Percentiles rank a stretch among this genome's conserved stretches.
Evolutionary conservation across 2,113 vertebrate genomes (phyloP).

Genomic region (Pyxicephalus adspersus): DNA sequence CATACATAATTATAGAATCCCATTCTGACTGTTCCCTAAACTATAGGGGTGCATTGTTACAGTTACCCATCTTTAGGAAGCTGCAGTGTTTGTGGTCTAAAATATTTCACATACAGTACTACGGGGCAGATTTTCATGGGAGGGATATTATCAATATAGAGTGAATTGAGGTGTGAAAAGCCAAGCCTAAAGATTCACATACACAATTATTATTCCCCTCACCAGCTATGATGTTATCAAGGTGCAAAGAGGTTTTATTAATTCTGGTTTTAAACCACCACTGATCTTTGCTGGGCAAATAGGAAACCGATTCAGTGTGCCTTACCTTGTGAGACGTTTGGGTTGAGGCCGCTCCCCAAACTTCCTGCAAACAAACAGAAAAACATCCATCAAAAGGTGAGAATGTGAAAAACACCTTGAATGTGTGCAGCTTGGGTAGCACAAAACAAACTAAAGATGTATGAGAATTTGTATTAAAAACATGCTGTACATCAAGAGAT

Average conservation of each 20-base stretch:
- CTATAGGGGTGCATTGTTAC: no score
- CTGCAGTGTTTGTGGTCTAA: no score
- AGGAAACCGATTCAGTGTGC: not conserved
- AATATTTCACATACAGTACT: not conserved
- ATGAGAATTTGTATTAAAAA: no score
- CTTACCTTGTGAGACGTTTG: conserved; percentile 96
- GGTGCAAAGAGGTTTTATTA: not conserved
- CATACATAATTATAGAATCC: no score
- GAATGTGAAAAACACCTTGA: not conserved
- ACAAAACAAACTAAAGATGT: no score
- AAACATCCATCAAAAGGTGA: conserved; percentile 14
- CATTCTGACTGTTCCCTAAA: no score
- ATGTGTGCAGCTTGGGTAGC: no score
- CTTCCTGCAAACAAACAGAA: conserved; percentile 80
- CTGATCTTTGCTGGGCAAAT: not conserved
- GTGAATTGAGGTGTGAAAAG: conserved; percentile 2
- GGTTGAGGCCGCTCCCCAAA: conserved; percentile 99
- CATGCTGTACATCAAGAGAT: no score
- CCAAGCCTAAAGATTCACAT: not conserved
- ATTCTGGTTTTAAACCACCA: not conserved
- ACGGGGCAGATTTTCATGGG: conserved; percentile 3
- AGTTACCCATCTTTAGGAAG: no score
- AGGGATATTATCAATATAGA: not conserved
- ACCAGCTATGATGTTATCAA: not conserved
- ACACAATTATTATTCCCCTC: not conserved